Base-by-base conservation (phyloP, 1,140 invertebrate species). In the Plectrocnemia conspersa region DNA sequence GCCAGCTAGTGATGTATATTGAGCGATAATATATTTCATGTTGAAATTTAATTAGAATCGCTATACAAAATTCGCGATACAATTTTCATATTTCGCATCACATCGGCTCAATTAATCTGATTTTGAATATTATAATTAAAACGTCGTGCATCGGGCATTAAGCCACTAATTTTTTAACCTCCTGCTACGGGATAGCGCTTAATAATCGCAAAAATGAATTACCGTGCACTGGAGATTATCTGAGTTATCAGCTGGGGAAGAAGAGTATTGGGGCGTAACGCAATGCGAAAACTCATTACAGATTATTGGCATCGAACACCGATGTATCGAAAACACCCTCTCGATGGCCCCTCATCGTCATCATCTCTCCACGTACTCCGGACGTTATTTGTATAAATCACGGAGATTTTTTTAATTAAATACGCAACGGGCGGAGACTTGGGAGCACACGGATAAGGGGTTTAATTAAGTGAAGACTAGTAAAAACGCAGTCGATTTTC, bases 251-350 rank as follows among this genome's bases (percentile, higher is more conserved):
- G 53, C 16, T 41, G 16, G 41, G 13, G 11, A 16, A 38, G 18
- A 16, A 38, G 21, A 32, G 33, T 16, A 27, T n/a, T 15, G 25
- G 58, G 58, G 58, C 58, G 58, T 53, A 40, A 18, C 54, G 33
- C 54, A 53, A 54, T 56, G 47, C 29, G 58, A 54, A 60, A 60
- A 60, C 58, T 56, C 58, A 60, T 60, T 60, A 60, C 54, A 56
- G 58, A 56, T 56, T 57, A 57, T 57, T 57, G 55, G 48, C 48
- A 57, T 38, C 21, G 47, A 50, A 50, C 47, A 50, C 25, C 42
- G 42, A 23, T 6, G 33, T 19, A 5, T 19, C 42, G 42, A 41
- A 41, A 54, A 42, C 52, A 44, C 52, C 40, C 38, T 45, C 50
- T 25, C 15, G 15, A 16, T 9, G 32, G 29, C 13, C 7, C 25